Evolutionary conservation across 2,113 vertebrate species (phyloP).

Genomic region (Pedionomus torquatus): DNA sequence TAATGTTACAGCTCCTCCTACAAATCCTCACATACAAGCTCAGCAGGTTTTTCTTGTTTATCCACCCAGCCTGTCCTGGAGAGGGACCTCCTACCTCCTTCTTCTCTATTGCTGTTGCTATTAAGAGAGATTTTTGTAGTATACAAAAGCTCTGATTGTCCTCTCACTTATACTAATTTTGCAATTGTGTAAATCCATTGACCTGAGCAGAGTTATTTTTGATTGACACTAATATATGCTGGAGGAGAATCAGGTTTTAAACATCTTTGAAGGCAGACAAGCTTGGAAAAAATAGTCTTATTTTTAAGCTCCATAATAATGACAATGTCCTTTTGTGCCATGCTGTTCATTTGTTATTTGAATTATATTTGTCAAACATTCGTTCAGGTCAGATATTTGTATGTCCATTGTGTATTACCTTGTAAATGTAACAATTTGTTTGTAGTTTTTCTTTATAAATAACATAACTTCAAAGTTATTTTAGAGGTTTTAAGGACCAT

Average conservation of each 20-base stretch:
- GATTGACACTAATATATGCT: slow-evolving; percentile 53
- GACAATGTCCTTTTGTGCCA: not conserved
- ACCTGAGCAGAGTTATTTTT: slow-evolving; percentile 62
- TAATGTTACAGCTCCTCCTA: slow-evolving; percentile 10
- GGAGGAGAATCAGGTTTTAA: slow-evolving; percentile 46
- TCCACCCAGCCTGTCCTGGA: slow-evolving; percentile 33
- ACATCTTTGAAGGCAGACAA: slow-evolving; percentile 36
- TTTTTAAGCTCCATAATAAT: not conserved
- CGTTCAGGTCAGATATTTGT: not conserved
- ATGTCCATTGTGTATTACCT: not conserved
- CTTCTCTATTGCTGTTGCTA: slow-evolving; percentile 36
- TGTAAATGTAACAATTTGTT: not conserved
- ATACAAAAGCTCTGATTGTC: slow-evolving; percentile 58
- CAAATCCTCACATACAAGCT: not conserved
- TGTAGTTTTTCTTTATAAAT: not conserved
- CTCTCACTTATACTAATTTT: slow-evolving; percentile 66
- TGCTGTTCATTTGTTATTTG: not conserved
- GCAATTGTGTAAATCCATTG: slow-evolving; percentile 63
- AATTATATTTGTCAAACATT: not conserved
- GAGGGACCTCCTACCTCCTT: slow-evolving; percentile 45
- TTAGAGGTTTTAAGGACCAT: not conserved
- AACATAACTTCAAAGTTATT: not conserved
- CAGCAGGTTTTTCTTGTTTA: slow-evolving; percentile 61
- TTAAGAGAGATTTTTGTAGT: slow-evolving; percentile 46
- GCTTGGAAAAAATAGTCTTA: slow-evolving; percentile 24